These are phyloP conservation scores for Lepetodrilus schrolli DNA, from an alignment of 2,888 invertebrate species.

Conservation along the genomic window DNA sequence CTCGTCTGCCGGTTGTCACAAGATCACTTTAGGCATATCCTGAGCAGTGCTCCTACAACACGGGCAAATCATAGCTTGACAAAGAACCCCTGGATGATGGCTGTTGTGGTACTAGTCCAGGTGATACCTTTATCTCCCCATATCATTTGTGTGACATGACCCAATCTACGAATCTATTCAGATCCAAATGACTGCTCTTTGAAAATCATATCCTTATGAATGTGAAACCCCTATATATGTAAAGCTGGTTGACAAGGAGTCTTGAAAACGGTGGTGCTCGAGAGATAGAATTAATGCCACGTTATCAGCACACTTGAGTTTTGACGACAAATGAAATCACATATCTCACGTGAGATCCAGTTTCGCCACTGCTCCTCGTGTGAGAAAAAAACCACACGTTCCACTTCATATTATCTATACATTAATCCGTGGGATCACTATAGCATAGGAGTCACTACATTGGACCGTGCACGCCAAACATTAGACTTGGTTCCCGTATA, in stretches of 20 bases:
- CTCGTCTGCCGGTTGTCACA: background rate
- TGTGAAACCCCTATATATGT: background rate
- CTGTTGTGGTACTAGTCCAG: background rate
- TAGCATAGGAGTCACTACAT: too few species aligned
- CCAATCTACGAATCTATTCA: conserved; percentile 1
- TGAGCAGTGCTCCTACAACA: background rate
- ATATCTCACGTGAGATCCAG: too few species aligned
- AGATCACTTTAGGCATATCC: background rate
- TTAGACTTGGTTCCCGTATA: too few species aligned
- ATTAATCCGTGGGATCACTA: too few species aligned
- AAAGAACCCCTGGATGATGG: background rate
- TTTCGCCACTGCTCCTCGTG: too few species aligned
- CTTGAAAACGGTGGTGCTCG: too few species aligned
- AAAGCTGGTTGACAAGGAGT: background rate
- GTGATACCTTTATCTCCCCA: conserved; percentile 20
- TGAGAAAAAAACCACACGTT: too few species aligned
- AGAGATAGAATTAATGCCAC: too few species aligned
- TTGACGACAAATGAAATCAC: too few species aligned
- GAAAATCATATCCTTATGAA: conserved; percentile 5
- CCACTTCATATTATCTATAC: too few species aligned
- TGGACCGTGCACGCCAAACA: too few species aligned
- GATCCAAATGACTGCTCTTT: background rate
- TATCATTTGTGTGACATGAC: background rate
- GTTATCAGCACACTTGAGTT: too few species aligned
- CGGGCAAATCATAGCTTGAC: background rate